Evolutionary conservation across 2,113 vertebrate species (phyloP).

Genomic region (Aldabrachelys gigantea): DNA sequence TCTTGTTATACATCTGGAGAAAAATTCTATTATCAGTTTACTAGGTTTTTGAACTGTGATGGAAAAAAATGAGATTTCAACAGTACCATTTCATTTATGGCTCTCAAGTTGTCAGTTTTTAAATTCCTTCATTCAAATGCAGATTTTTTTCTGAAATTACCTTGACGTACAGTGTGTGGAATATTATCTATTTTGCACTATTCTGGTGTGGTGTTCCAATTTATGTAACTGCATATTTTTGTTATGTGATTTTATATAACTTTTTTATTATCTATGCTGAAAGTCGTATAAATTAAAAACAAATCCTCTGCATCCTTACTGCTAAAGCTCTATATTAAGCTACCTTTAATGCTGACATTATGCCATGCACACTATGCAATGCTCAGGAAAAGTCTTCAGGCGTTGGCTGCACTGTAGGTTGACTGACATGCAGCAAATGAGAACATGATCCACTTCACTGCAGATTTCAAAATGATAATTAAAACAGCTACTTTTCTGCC

Average conservation of each 20-base stretch:
- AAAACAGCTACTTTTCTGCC: not conserved
- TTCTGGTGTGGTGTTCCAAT: not conserved
- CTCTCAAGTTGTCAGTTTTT: not conserved
- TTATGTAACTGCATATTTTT: constrained; percentile 36
- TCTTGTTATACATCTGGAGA: not conserved
- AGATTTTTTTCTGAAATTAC: not conserved
- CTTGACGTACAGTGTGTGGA: not conserved
- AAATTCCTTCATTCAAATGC: constrained; percentile 16
- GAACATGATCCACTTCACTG: not conserved
- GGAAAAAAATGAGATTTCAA: not conserved
- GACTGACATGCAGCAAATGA: not conserved
- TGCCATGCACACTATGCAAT: not conserved
- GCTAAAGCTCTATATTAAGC: not conserved
- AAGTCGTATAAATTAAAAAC: not conserved
- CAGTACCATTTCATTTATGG: not conserved
- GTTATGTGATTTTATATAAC: constrained; percentile 21
- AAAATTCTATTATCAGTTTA: not conserved
- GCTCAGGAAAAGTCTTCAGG: not conserved
- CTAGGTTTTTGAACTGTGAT: not conserved
- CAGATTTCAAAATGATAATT: not conserved
- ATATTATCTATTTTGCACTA: not conserved
- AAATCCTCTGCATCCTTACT: not conserved
- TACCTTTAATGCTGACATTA: not conserved
- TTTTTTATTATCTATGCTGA: constrained; percentile 15
- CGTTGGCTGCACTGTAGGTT: not conserved